Percentiles rank a stretch among this genome's conserved stretches.
Evolutionary conservation across 2,797 vertebrate genomes (phyloP).

Genomic region (Glyptemys insculpta): DNA sequence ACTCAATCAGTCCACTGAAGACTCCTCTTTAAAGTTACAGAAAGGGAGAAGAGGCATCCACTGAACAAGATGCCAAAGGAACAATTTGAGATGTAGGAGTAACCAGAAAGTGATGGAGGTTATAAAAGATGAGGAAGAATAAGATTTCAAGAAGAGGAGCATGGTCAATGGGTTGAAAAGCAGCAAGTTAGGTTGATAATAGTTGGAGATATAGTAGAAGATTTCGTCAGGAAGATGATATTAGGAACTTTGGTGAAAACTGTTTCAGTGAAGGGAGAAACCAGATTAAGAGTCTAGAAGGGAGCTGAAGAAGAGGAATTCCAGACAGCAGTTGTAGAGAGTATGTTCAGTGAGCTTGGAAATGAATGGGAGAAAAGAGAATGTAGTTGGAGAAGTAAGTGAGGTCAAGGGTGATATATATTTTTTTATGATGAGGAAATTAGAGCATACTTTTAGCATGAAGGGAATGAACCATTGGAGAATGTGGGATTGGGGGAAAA

Average conservation of each 20-base stretch:
- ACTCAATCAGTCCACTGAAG: too few relatives aligned
- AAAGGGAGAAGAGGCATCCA: too few relatives aligned
- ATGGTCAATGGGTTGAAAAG: not conserved
- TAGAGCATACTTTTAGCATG: not conserved
- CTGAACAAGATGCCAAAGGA: too few relatives aligned
- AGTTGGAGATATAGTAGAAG: not conserved
- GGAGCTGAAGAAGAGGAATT: not conserved
- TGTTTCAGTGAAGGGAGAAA: not conserved
- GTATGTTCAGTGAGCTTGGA: not conserved
- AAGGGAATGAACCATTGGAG: not conserved
- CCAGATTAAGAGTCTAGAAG: not conserved
- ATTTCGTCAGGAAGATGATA: not conserved
- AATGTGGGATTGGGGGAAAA: not conserved
- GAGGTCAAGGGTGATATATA: not conserved
- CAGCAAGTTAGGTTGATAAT: not conserved
- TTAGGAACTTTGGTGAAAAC: not conserved
- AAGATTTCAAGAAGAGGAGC: too few relatives aligned
- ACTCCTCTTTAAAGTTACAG: too few relatives aligned
- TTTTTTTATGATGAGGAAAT: not conserved
- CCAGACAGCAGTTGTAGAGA: not conserved
- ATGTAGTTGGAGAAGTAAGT: not conserved
- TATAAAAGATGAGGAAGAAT: not conserved
- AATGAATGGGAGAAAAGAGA: not conserved
- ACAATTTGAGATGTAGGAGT: too few relatives aligned
- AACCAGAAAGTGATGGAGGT: not conserved